Conservation (phyloP, 2,888 invertebrate species). For the Criorhina ranunculi region DNA sequence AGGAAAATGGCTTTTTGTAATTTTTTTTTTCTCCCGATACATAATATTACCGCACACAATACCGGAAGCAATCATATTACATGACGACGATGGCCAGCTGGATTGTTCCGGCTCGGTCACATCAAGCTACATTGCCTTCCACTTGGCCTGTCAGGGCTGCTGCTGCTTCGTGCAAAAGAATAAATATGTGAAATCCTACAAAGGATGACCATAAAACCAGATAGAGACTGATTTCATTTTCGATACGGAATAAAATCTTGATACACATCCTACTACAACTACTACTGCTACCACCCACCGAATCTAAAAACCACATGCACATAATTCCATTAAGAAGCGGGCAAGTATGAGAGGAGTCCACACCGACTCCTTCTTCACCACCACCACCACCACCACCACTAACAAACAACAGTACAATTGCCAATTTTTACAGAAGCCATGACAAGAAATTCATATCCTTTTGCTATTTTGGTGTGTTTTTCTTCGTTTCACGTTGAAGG, state of each 20-base stretch:
- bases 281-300: neutral
- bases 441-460: conserved; percentile 50
- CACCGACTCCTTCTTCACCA: too few species aligned
- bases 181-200: conserved; percentile 22
- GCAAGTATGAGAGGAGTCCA: neutral
- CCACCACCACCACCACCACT: neutral
- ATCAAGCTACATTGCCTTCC: conserved; percentile 44
- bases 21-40: conserved; percentile 25
- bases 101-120: conserved; percentile 38
- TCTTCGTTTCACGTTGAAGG: conserved; percentile 16
- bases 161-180: conserved; percentile 31
- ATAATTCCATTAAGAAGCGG: conserved; percentile 44
- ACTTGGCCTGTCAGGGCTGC: conserved; percentile 6
- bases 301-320: conserved; percentile 21
- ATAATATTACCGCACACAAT: conserved; percentile 35
- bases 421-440: conserved; percentile 54
- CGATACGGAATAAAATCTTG: conserved; percentile 17
- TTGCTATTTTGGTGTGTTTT: conserved; percentile 44
- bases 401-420: conserved; percentile 26
- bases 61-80: conserved; percentile 70
- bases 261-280: conserved; percentile 10
- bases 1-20: conserved; percentile 33
- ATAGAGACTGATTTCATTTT: conserved; percentile 44
- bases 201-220: conserved; percentile 51
- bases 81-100: conserved; percentile 65